Evolutionary conservation across 1,140 invertebrate species (phyloP), one percentile per base, ranked within the genome.

Genomic region (Stenopsyche tienmushanensis): DNA sequence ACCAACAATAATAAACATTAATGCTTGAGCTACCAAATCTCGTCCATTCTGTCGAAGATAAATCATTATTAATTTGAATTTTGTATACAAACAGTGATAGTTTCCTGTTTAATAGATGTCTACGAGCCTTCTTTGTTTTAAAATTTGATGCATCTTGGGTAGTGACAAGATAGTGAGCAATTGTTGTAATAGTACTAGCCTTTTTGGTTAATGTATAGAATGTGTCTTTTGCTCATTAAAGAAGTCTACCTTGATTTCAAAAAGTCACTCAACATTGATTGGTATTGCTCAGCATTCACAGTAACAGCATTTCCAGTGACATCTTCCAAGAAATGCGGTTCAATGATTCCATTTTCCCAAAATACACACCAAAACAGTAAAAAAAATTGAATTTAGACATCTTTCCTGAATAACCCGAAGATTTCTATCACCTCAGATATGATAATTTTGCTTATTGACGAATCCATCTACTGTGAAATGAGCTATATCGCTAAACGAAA

Each of bases 1-100:
- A 10, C 86, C 85, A 47, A 80, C 83, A 8, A 83, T 57, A 24
- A 83, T 74, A 55, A 83, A 83, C 9, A 81, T 63, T 1, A 80
- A 50, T 67, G 73, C 57, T 72, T 75, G 67, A 0, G 80, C 77
- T 2, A 77, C 72, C 3, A 83, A 73, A 52, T 83, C 81, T 74
- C 0, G 73, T 75, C 72, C 82, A 75, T 0, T 78, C 66, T 69
- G n/a, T 23, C 18, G 58, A 57, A 7, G 34, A 65, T 10, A 58
- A 20, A 23, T 49, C 15, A 44, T 20, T 57, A 3, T 49, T 17
- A 41, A n/a, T n/a, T n/a, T n/a, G n/a, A n/a, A n/a, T n/a, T n/a
- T n/a, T 24, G 26, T 13, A 60, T n/a, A 47, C 15, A 21, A 52
- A 20, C 3, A 52, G 8, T 52, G 5, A 52, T 52, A 15, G 52